A percentile compares a stretch with the other conserved stretches of the same genome.
Evolutionary conservation across 2,113 vertebrate genomes (phyloP).

Genomic region (Pygoscelis antarcticus): DNA sequence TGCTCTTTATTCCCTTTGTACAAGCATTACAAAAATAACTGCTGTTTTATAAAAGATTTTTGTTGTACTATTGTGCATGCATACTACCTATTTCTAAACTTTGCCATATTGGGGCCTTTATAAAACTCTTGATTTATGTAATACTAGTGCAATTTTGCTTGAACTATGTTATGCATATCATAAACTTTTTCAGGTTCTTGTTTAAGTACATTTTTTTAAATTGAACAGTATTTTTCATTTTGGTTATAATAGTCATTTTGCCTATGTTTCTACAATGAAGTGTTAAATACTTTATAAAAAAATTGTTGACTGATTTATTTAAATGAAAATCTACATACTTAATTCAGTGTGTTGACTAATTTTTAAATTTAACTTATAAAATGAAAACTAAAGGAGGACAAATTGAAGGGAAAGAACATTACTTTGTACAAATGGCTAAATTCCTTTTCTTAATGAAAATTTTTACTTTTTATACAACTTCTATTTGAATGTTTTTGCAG

Average conservation of each 20-base stretch:
- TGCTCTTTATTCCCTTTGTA: constrained; percentile 84
- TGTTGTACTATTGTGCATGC: constrained; percentile 87
- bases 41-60: constrained; percentile 84
- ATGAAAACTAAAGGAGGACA: not conserved
- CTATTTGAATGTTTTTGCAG: constrained; percentile 20
- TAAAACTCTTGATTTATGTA: constrained; percentile 84
- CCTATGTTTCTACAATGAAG: constrained; percentile 83
- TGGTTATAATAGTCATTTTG: constrained; percentile 81
- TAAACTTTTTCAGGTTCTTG: constrained; percentile 81
- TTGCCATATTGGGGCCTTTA: constrained; percentile 85
- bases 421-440: not conserved
- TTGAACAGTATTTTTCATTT: constrained; percentile 82
- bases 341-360: constrained; percentile 71
- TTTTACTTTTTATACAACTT: constrained; percentile 43
- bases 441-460: constrained; percentile 28
- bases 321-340: constrained; percentile 80
- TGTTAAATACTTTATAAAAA: constrained; percentile 82
- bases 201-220: constrained; percentile 82
- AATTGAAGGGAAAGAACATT: not conserved
- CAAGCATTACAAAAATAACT: constrained; percentile 80
- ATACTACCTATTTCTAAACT: constrained; percentile 88
- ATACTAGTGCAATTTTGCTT: constrained; percentile 85
- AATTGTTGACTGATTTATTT: constrained; percentile 81
- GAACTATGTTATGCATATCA: constrained; percentile 81
- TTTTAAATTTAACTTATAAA: constrained; percentile 56